Evolutionary conservation across 2,113 vertebrate genomes (phyloP), one percentile per base, ranked within the genome.

Genomic region (Oostethus manadensis): DNA sequence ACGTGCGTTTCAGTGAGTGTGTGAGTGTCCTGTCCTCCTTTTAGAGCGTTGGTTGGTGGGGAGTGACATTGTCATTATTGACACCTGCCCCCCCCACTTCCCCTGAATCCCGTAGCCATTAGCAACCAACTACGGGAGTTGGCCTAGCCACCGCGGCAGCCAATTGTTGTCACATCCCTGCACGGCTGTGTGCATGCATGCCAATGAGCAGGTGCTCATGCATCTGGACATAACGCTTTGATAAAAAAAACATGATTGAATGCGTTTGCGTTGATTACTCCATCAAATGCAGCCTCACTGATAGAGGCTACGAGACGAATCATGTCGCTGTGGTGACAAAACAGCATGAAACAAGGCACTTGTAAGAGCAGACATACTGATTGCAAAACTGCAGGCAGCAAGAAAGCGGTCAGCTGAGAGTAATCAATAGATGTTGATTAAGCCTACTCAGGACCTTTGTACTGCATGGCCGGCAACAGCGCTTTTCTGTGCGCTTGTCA

Each of bases 71-170:
- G 82, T 83, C 84, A 81, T 85, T 86, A 85, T 84, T 71, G 74
- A 85, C 86, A 80, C 80, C 67, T 75, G 74, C 70, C 20, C 61
- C 80, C 70, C 20, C 62, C 53, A 47, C 44, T 77, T 82, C 77
- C 80, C 82, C 74, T 77, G 83, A 82, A 87, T 83, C 77, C 80
- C 81, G 89, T 89, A 86, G 87, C 88, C 86, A 87, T 89, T 89
- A 89, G 87, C 88, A 89, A 90, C 88, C 80, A 59, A 54, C 82
- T 82, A 73, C 42, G 65, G 69, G 86, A 87, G 70, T 67, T 73
- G 76, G 83, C 80, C 80, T 82, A 71, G 76, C 73, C 72, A 73
- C 65, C 58, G 65, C 58, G 76, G 77, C 73, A 77, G 86, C 85
- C 88, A 84, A 88, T 88, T 74, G 81, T 83, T 84, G 71, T 87